These are phyloP conservation scores for Anadara kagoshimensis DNA, from an alignment of 1,140 invertebrate genomes.

Conservation along the genomic window DNA sequence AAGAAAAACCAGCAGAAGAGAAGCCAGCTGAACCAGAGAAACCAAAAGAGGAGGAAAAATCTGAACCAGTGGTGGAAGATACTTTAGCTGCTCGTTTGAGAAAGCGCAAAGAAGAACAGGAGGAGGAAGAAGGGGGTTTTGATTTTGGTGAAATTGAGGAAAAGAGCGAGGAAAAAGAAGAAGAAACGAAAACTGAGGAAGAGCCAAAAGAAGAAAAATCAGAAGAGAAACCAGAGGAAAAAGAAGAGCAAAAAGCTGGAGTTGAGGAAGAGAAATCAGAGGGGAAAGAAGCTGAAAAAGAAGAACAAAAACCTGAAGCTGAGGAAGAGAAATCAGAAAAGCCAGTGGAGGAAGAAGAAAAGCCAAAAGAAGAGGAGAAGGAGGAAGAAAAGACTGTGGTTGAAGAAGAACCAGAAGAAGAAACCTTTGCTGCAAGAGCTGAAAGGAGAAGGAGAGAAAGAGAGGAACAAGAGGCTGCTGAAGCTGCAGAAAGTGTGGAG, in stretches of 20 bases:
- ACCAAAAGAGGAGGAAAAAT: conserved; percentile 31
- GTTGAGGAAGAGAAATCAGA: no score
- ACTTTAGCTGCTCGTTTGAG: conserved; percentile 1
- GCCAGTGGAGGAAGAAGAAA: conserved; percentile 4
- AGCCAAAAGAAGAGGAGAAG: conserved; percentile 24
- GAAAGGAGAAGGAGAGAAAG: conserved; percentile 1
- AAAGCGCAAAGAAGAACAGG: conserved; percentile 17
- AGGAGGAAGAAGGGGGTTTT: conserved; percentile 5
- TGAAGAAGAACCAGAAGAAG: conserved; percentile 22
- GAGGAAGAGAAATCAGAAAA: no score
- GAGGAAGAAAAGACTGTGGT: conserved; percentile 7
- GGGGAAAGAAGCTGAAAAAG: neutral
- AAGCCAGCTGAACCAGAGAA: conserved; percentile 23
- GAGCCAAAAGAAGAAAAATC: conserved; percentile 20
- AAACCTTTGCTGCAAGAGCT: conserved; percentile 9
- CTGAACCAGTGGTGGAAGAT: conserved; percentile 25
- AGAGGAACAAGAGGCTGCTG: conserved; percentile 13
- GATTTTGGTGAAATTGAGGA: conserved; percentile 1
- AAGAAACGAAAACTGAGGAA: conserved; percentile 23
- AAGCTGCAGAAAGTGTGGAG: conserved; percentile 16
- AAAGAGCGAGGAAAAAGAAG: neutral
- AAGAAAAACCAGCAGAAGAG: conserved; percentile 28
- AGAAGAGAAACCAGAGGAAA: conserved; percentile 11
- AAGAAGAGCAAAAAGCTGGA: neutral
- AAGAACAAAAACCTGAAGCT: neutral